Conservation (phyloP, 2,797 vertebrate species). For the Remorina albescens region DNA sequence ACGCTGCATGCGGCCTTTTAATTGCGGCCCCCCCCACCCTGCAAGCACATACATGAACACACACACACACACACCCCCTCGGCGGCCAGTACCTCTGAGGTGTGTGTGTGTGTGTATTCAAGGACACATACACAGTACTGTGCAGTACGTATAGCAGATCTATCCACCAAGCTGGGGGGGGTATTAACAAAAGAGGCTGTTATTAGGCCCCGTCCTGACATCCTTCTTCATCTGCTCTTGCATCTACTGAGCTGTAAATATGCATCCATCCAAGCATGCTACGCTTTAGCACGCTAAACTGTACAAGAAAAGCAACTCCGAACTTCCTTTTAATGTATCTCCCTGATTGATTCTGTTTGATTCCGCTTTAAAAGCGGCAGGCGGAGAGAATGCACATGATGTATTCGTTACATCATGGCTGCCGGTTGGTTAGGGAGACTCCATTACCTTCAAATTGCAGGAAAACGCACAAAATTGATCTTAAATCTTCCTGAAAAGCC, state of each 20-base stretch:
- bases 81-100: constrained; percentile 32
- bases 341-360: constrained; percentile 66
- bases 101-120: constrained; percentile 48
- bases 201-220: constrained; percentile 33
- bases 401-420: constrained; percentile 42
- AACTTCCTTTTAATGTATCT: constrained; percentile 42
- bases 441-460: constrained; percentile 17
- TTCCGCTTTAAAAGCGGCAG: constrained; percentile 40
- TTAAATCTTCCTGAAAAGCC: background rate
- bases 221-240: constrained; percentile 37
- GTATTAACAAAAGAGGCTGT: too few species aligned
- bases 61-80: constrained; percentile 25
- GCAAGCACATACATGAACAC: constrained; percentile 51
- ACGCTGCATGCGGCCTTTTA: constrained; percentile 77
- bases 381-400: constrained; percentile 58
- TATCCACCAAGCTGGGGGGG: constrained; percentile 7
- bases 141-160: constrained; percentile 40
- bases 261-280: constrained; percentile 39
- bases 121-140: constrained; percentile 64
- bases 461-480: constrained; percentile 9
- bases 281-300: constrained; percentile 43
- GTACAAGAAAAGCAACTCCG: constrained; percentile 43
- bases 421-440: background rate
- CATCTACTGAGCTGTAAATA: constrained; percentile 51
- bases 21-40: constrained; percentile 68